phyloP scores from a whole-genome alignment of 2,888 invertebrate genomes.

The Tetropium fuscum region DNA sequence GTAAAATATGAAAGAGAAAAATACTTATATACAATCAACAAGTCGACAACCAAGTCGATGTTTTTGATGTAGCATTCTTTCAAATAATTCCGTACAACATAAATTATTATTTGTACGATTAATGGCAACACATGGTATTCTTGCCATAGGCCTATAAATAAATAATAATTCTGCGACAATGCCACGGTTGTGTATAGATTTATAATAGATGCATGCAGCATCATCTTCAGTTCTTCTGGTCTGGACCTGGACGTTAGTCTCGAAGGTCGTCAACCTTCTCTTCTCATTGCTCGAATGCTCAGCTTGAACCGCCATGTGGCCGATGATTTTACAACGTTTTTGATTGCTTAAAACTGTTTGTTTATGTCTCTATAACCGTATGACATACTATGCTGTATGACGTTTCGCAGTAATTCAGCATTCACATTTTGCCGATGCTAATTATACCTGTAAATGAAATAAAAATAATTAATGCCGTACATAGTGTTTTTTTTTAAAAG shows the following conservation, averaged over 20 bases:
- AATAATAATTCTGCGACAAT: too few relatives aligned
- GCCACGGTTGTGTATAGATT: too few relatives aligned
- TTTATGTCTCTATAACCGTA: slow-evolving; percentile 31
- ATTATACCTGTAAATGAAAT: not conserved
- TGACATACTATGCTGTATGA: slow-evolving; percentile 16
- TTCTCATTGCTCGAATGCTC: slow-evolving; percentile 13
- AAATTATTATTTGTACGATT: too few relatives aligned
- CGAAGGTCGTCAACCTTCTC: slow-evolving; percentile 20
- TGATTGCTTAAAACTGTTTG: slow-evolving; percentile 34
- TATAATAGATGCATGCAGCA: slow-evolving; percentile 16
- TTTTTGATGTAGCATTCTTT: too few relatives aligned
- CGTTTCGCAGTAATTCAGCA: slow-evolving; percentile 2
- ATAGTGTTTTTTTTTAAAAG: too few relatives aligned
- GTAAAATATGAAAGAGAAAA: too few relatives aligned
- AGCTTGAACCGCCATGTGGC: slow-evolving; percentile 39
- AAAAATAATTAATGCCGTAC: not conserved
- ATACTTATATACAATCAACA: too few relatives aligned
- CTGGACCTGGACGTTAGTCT: slow-evolving; percentile 25
- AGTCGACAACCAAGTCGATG: too few relatives aligned
- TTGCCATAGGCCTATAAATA: too few relatives aligned
- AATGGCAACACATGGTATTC: too few relatives aligned
- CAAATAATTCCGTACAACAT: too few relatives aligned
- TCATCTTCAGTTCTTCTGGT: slow-evolving; percentile 11
- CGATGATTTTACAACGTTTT: slow-evolving; percentile 40
- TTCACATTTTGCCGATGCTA: not conserved